Evolutionary conservation across 2,113 vertebrate genomes (phyloP).

Genomic region (Glaucomys volans): DNA sequence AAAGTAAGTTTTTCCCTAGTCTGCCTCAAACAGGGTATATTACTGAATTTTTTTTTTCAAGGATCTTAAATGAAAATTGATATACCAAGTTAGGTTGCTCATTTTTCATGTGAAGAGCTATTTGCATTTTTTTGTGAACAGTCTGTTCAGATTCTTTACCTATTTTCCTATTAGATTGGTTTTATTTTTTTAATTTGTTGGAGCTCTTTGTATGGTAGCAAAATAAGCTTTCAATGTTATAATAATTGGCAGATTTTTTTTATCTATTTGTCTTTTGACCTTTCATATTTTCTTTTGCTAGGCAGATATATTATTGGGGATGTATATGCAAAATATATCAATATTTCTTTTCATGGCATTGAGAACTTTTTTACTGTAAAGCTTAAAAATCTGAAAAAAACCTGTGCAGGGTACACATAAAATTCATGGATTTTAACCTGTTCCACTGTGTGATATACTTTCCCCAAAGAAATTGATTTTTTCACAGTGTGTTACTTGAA

Average conservation of each 20-base stretch:
- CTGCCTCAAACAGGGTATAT: neutral
- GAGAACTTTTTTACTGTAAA: conserved; percentile 40
- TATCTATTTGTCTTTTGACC: conserved; percentile 47
- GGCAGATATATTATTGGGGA: neutral
- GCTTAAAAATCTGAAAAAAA: conserved; percentile 38
- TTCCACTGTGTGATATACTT: conserved; percentile 63
- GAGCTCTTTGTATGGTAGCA: neutral
- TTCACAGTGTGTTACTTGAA: conserved; percentile 66
- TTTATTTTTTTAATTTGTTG: neutral
- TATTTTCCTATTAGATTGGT: neutral
- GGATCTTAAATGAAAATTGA: conserved; percentile 8
- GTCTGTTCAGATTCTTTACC: neutral
- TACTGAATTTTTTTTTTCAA: conserved; percentile 1
- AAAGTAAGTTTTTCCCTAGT: neutral
- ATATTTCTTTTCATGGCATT: conserved; percentile 27
- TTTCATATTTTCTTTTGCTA: conserved; percentile 25
- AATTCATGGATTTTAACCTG: conserved; percentile 65
- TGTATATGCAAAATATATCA: neutral
- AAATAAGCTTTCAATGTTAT: conserved; percentile 30
- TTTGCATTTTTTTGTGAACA: neutral
- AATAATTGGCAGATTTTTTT: conserved; percentile 20
- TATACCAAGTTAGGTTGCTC: neutral
- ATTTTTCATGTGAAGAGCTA: conserved; percentile 15
- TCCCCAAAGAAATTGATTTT: conserved; percentile 72
- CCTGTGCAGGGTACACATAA: conserved; percentile 44